Evolutionary conservation across 2,797 vertebrate species (phyloP).

Genomic region (Microtus agrestis): DNA sequence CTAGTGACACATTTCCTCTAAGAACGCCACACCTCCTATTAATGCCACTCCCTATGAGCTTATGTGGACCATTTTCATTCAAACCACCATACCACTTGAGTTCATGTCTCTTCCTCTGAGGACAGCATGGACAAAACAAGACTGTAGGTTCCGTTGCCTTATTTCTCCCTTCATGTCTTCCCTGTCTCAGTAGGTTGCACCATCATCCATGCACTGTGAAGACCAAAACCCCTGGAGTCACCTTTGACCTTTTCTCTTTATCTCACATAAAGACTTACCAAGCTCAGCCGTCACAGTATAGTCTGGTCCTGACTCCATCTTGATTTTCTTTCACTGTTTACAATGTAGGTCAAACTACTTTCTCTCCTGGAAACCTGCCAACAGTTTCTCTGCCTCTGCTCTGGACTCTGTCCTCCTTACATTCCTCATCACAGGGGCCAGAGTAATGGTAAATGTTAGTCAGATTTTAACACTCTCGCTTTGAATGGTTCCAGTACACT

Average conservation of each 20-base stretch:
- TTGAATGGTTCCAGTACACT: background rate
- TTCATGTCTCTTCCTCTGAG: background rate
- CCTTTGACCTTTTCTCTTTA: background rate
- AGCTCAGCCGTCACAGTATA: background rate
- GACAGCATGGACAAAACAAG: background rate
- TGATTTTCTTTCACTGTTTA: conserved; percentile 11
- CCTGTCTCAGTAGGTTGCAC: background rate
- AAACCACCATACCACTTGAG: background rate
- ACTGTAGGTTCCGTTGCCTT: background rate
- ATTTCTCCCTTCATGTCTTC: background rate
- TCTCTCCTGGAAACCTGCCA: conserved; percentile 21
- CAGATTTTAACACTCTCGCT: background rate
- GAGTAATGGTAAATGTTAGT: conserved; percentile 43
- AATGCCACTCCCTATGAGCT: background rate
- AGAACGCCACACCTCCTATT: background rate
- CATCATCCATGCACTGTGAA: background rate
- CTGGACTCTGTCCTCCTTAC: background rate
- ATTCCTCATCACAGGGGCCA: background rate
- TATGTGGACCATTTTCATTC: background rate
- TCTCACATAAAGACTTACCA: background rate
- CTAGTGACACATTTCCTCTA: background rate
- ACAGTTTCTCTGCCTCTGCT: background rate
- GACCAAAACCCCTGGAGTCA: background rate
- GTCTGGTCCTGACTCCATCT: background rate
- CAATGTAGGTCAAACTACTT: background rate